Evolutionary conservation across 2,888 invertebrate genomes (phyloP).

Genomic region (Agrochola litura): DNA sequence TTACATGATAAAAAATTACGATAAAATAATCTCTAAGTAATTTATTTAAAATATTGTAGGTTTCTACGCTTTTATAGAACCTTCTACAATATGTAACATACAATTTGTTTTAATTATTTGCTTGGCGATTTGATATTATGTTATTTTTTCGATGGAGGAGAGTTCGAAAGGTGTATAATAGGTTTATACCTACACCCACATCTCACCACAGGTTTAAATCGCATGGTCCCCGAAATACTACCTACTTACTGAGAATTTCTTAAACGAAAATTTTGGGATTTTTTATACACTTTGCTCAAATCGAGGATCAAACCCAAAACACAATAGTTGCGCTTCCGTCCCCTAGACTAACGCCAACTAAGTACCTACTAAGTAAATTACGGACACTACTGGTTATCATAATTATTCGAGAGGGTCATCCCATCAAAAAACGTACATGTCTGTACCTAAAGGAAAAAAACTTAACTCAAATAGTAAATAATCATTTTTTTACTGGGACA

Average conservation of each 20-base stretch:
- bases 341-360: neutral
- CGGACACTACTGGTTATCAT: neutral
- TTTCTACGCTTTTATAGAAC: neutral
- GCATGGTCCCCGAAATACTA: neutral
- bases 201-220: neutral
- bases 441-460: neutral
- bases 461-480: neutral
- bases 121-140: neutral
- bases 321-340: no score
- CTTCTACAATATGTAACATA: neutral
- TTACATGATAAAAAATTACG: slow-evolving; percentile 21
- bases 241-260: neutral
- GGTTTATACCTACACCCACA: neutral
- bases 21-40: neutral
- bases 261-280: neutral
- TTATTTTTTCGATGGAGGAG: neutral
- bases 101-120: neutral
- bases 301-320: no score
- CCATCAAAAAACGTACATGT: neutral
- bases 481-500: slow-evolving; percentile 12
- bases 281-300: neutral
- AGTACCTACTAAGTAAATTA: neutral
- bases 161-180: neutral
- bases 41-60: neutral
- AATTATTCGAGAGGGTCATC: neutral